phyloP scores from a whole-genome alignment of 2,113 vertebrate species.

The Athene cunicularia region DNA sequence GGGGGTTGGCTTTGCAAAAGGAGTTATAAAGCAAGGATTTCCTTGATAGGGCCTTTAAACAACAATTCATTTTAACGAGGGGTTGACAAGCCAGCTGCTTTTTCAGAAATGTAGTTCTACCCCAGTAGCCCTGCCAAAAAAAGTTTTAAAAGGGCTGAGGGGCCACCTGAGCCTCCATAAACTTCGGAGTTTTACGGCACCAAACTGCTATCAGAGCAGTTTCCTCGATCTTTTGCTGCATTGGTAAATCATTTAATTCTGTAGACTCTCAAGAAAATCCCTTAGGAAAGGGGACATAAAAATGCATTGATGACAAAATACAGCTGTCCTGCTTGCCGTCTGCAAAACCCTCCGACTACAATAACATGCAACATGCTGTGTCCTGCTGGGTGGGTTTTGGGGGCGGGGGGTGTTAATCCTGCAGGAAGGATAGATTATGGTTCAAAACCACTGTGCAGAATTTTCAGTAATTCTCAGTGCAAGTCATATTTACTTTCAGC shows the following conservation, averaged over 20 bases:
- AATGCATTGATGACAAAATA: neutral
- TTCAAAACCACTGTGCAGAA: neutral
- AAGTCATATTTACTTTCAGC: neutral
- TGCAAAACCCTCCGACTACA: neutral
- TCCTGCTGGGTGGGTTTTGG: neutral
- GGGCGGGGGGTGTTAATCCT: neutral
- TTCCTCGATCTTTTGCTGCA: conserved; percentile 40
- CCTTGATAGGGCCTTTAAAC: conserved; percentile 55
- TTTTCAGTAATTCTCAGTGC: neutral
- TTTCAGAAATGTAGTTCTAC: conserved; percentile 26
- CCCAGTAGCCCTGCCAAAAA: conserved; percentile 30
- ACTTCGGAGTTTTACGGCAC: conserved; percentile 44
- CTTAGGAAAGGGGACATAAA: neutral
- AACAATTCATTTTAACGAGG: conserved; percentile 63
- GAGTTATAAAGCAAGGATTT: conserved; percentile 29
- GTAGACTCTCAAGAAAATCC: neutral
- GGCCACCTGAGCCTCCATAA: conserved; percentile 60
- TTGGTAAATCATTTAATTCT: conserved; percentile 57
- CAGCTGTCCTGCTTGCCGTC: neutral
- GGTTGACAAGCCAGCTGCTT: conserved; percentile 19
- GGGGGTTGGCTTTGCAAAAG: neutral
- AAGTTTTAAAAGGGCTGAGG: conserved; percentile 60
- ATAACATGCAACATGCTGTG: neutral
- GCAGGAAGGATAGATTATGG: neutral
- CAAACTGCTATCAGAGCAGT: neutral